Percentiles rank a stretch among this genome's conserved stretches.
These are phyloP conservation scores for Dryobates pubescens DNA, from an alignment of 2,797 vertebrate genomes.

Conservation along the genomic window DNA sequence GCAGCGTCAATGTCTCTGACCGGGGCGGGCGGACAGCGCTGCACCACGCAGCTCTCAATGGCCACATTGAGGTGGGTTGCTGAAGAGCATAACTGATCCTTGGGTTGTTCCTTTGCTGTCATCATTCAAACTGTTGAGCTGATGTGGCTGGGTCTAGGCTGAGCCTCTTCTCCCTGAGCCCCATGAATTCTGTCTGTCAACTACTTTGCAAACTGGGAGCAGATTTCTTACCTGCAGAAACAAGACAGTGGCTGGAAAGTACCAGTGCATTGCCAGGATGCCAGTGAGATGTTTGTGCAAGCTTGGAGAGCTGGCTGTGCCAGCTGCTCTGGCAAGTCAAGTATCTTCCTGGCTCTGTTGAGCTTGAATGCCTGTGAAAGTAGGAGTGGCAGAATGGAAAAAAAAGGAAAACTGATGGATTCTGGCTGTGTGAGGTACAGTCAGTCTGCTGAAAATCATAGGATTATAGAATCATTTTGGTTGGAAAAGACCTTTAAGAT, in stretches of 20 bases:
- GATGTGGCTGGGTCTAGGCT: not conserved
- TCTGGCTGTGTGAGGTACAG: not conserved
- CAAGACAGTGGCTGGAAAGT: not conserved
- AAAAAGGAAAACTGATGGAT: not conserved
- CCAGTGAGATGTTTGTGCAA: fast-evolving
- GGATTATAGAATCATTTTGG: too few species aligned
- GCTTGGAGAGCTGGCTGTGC: not conserved
- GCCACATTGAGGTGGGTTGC: constrained; percentile 88
- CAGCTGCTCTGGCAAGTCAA: fast-evolving
- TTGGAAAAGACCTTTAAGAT: too few species aligned
- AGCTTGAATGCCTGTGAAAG: not conserved
- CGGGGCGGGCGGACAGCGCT: constrained; percentile 92
- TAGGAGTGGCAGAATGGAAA: not conserved
- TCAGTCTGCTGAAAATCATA: not conserved
- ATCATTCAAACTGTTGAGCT: fast-evolving
- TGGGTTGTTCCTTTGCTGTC: fast-evolving
- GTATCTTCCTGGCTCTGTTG: too few species aligned
- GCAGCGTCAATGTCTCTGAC: constrained; percentile 95
- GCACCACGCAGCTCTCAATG: constrained; percentile 95
- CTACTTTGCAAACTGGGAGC: not conserved
- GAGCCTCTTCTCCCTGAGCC: fast-evolving
- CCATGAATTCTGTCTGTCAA: fast-evolving
- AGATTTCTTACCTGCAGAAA: not conserved
- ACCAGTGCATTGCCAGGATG: not conserved
- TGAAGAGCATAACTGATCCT: fast-evolving